These are phyloP conservation scores for Ectemnius cavifrons DNA, from an alignment of 2,888 invertebrate genomes.

Conservation along the genomic window DNA sequence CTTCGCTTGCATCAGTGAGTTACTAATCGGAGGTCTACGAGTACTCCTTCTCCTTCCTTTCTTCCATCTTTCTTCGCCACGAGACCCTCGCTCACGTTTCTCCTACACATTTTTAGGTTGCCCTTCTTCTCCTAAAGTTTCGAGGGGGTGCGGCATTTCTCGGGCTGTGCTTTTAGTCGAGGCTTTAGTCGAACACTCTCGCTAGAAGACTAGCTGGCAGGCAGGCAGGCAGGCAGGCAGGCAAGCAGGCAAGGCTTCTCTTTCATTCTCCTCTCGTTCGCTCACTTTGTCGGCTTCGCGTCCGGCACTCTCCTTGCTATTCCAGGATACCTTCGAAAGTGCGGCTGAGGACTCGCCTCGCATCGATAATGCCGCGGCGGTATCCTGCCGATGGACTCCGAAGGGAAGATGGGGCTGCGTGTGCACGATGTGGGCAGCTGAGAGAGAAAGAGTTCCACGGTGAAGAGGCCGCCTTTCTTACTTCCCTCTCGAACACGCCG, in stretches of 20 bases:
- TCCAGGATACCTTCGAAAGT: conserved; percentile 61
- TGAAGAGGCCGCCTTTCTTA: conserved; percentile 8
- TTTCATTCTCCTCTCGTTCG: conserved; percentile 19
- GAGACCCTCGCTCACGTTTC: neutral
- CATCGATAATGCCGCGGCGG: conserved; percentile 57
- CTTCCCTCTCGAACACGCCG: conserved; percentile 9
- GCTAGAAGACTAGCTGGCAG: neutral
- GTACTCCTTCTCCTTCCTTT: conserved; percentile 20
- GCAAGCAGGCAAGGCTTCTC: neutral
- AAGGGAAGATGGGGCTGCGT: neutral
- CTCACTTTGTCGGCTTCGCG: conserved; percentile 48
- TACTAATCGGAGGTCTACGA: conserved; percentile 55
- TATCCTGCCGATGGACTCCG: conserved; percentile 45
- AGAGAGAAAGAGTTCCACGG: conserved; percentile 1
- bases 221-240: neutral
- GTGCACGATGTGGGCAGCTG: conserved; percentile 21
- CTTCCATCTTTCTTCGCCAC: neutral
- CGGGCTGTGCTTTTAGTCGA: neutral
- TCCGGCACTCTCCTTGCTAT: conserved; percentile 53
- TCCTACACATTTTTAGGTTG: neutral
- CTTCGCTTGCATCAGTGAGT: conserved; percentile 50
- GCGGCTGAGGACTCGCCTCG: conserved; percentile 56
- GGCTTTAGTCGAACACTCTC: neutral
- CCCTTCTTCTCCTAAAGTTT: neutral
- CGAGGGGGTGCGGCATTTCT: neutral